Base-by-base conservation (phyloP, 1,140 invertebrate species). In the Bombus sylvicola region DNA sequence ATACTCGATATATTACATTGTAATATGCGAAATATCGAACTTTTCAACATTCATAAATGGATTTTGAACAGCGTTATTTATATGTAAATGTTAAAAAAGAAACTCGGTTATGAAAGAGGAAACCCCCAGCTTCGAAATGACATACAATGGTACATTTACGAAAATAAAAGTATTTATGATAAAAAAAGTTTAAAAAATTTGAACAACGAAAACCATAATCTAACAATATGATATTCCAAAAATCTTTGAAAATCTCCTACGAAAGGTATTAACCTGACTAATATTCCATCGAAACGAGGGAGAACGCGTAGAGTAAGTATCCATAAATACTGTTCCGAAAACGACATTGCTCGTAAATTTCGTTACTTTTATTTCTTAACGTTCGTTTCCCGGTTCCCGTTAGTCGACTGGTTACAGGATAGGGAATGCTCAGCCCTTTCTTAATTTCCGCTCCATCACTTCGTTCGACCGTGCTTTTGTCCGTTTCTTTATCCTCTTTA, bases 301-400 rank as follows among this genome's bases (percentile, higher is more conserved):
- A 64, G 68, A 66, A 34, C 15, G 31, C 80, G 66, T 37, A 34
- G 18, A 22, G 53, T 43, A 53, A 83, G 74, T 71, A 79, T 69
- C 59, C 79, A n/a, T 37, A 83, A 83, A 76, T 77, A 71, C 81
- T 39, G 79, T 73, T 64, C 41, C 47, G 64, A 53, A 25, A 78
- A 77, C 83, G 80, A 90, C 84, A 91, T 91, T 89, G 83, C 57
- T 88, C 88, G 88, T 91, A 90, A 92, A 91, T 91, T 89, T 47
- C 72, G 15, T 37, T 41, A 62, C 76, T 86, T 92, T 91, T 87
- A 92, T 91, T 88, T 92, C 88, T 87, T 91, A 90, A 91, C 85
- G 80, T 80, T 81, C 79, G 3, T 59, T 59, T 79, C 85, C 69
- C 59, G 59, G 10, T 66, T 59, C n/a, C 64, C 81, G 64, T 59